Conservation (phyloP, 2,797 vertebrate species). For the Chaenodraco wilsoni region DNA sequence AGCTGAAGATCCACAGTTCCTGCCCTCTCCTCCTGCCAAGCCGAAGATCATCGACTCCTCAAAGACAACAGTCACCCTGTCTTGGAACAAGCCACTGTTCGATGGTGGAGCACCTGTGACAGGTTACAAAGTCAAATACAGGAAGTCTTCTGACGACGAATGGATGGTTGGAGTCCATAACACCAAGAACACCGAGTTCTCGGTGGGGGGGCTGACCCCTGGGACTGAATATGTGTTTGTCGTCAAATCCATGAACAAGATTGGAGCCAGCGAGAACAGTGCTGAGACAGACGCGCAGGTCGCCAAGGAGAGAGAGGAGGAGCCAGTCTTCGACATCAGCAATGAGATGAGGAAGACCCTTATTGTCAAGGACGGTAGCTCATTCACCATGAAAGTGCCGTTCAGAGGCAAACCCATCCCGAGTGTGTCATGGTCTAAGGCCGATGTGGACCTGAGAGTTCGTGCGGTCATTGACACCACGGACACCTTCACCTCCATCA, state of each 20-base stretch:
- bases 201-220: constrained; percentile 88
- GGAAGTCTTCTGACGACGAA: constrained; percentile 90
- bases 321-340: constrained; percentile 96
- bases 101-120: constrained; percentile 95
- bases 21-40: constrained; percentile 95
- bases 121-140: constrained; percentile 95
- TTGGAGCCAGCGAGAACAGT: constrained; percentile 94
- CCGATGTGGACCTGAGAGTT: constrained; percentile 93
- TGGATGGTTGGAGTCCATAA: constrained; percentile 92
- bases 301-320: constrained; percentile 96
- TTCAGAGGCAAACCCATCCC: constrained; percentile 96
- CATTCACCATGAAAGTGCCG: constrained; percentile 95
- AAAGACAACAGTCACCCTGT: constrained; percentile 89
- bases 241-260: constrained; percentile 95
- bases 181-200: constrained; percentile 94
- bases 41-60: constrained; percentile 94
- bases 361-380: constrained; percentile 94
- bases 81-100: constrained; percentile 96
- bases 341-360: constrained; percentile 98
- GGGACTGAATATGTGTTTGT: constrained; percentile 94
- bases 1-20: constrained; percentile 95
- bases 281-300: constrained; percentile 91
- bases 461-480: constrained; percentile 93
- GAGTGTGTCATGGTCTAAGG: constrained; percentile 92
- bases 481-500: constrained; percentile 91